Percentiles rank a stretch among this genome's conserved stretches.
Evolutionary conservation across 2,113 vertebrate species (phyloP).

Genomic region (Panthera leo): DNA sequence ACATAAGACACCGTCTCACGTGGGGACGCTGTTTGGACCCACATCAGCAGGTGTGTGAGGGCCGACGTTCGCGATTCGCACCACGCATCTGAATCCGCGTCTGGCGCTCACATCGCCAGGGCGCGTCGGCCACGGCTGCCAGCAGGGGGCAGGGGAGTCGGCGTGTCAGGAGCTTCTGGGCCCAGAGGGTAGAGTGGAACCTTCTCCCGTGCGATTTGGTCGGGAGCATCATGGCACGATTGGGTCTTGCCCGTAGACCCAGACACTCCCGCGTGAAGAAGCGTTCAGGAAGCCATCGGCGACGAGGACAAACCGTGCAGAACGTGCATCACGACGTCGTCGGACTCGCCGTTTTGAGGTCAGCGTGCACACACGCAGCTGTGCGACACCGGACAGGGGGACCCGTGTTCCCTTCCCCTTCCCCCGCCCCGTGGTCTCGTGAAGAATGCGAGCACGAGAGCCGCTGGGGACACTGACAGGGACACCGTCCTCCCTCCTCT

Average conservation of each 20-base stretch:
- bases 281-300: background rate
- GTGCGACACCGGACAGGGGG: background rate
- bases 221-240: background rate
- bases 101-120: accelerated
- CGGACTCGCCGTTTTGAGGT: no score
- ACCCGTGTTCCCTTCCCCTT: no score
- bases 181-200: background rate
- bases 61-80: no score
- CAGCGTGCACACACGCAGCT: no score
- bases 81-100: background rate
- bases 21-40: background rate
- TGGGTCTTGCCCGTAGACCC: background rate
- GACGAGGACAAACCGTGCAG: background rate
- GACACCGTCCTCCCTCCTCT: background rate
- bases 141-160: background rate
- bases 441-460: background rate
- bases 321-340: no score
- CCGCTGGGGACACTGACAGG: background rate
- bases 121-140: accelerated
- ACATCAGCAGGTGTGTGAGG: background rate
- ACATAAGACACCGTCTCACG: accelerated
- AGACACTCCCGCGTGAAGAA: no score
- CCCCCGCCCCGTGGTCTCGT: accelerated
- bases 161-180: background rate
- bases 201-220: background rate